Percentiles rank a stretch among this genome's conserved stretches.
Conservation (phyloP, 2,797 vertebrate species). For the Silurus lanzhouensis region DNA sequence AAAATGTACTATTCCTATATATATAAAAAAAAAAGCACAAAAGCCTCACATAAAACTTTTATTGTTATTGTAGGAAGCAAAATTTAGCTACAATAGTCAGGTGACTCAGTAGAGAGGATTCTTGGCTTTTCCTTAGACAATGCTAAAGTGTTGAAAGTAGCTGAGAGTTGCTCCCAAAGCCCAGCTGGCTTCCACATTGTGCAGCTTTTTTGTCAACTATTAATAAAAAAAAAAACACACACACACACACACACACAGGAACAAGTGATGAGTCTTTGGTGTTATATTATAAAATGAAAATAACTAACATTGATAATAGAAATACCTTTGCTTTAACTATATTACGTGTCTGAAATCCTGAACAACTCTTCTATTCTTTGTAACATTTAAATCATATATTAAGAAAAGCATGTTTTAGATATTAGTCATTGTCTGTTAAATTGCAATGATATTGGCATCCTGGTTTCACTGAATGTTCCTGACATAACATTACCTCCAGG, state of each 20-base stretch:
- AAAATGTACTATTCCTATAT: not conserved
- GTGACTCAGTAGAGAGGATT: not conserved
- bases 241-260: too few relatives aligned
- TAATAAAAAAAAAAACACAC: conserved; percentile 40
- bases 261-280: not conserved
- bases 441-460: not conserved
- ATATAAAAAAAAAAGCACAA: not conserved
- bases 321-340: not conserved
- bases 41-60: not conserved
- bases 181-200: conserved; percentile 94
- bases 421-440: not conserved
- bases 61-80: not conserved
- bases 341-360: not conserved
- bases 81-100: not conserved
- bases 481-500: conserved; percentile 76
- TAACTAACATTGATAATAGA: not conserved
- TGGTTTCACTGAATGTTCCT: not conserved
- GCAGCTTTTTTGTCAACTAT: conserved; percentile 93
- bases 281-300: not conserved
- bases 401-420: not conserved
- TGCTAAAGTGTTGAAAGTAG: conserved; percentile 83
- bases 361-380: not conserved
- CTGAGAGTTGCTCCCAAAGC: conserved; percentile 91
- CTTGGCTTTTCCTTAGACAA: conserved; percentile 58
- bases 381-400: not conserved